These are phyloP conservation scores for Erynnis tages DNA, from an alignment of 2,888 invertebrate species.

Conservation along the genomic window DNA sequence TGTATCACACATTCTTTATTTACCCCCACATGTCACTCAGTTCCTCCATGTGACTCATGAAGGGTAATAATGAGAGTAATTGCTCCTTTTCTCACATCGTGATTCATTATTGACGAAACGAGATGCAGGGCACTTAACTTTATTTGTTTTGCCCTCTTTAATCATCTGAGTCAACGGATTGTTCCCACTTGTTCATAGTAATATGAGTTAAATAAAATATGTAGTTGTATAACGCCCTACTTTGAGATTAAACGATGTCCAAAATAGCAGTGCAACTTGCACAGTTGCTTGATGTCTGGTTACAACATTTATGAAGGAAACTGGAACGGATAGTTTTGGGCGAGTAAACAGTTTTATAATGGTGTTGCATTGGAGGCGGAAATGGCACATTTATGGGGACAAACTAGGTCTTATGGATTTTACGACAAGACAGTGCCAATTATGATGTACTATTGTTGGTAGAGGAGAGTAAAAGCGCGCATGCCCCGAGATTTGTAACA, in stretches of 20 bases:
- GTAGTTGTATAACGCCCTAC: conserved; percentile 12
- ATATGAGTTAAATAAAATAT: conserved; percentile 7
- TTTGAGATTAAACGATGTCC: conserved; percentile 21
- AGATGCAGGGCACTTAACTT: conserved; percentile 55
- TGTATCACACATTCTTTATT: conserved; percentile 36
- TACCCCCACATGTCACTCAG: conserved; percentile 39
- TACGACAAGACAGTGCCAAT: conserved; percentile 51
- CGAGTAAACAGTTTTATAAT: conserved; percentile 29
- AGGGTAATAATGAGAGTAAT: conserved; percentile 70
- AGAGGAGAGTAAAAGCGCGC: too few relatives aligned
- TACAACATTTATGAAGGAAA: conserved; percentile 34
- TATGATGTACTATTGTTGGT: too few relatives aligned
- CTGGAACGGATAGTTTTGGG: conserved; percentile 29
- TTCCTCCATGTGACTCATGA: conserved; percentile 63
- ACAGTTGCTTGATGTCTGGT: conserved; percentile 26
- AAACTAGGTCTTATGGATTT: conserved; percentile 29
- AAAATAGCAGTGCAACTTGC: conserved; percentile 27
- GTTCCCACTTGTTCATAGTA: conserved; percentile 27
- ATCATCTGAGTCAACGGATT: conserved; percentile 59
- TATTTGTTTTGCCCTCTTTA: conserved; percentile 65
- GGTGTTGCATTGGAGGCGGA: conserved; percentile 46
- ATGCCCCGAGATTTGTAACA: too few relatives aligned
- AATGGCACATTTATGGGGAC: conserved; percentile 56
- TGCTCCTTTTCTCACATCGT: conserved; percentile 76
- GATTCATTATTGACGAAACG: conserved; percentile 67